Conservation (phyloP, 2,797 vertebrate genomes). For the Choloepus didactylus region DNA sequence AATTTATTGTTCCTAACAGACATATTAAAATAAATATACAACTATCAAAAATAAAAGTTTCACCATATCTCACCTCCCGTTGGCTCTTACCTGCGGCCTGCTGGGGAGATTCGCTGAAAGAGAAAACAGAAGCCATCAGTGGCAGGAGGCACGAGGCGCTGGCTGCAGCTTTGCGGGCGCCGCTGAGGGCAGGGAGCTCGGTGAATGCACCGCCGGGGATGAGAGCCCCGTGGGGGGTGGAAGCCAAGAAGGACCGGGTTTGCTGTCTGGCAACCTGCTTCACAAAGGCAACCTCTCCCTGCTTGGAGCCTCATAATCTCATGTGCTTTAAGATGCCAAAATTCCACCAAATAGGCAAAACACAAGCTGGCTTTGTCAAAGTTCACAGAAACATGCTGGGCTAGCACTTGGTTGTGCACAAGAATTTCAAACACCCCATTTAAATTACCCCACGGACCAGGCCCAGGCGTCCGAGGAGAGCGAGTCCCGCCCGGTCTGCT, state of each 20-base stretch:
- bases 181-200: too few relatives aligned
- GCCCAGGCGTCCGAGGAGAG: too few relatives aligned
- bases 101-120: slow-evolving; percentile 89
- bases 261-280: too few relatives aligned
- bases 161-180: not conserved
- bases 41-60: too few relatives aligned
- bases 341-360: slow-evolving; percentile 24
- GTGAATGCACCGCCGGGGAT: too few relatives aligned
- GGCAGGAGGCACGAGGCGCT: not conserved
- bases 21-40: too few relatives aligned
- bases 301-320: not conserved
- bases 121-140: slow-evolving; percentile 78
- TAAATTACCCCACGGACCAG: not conserved
- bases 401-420: slow-evolving; percentile 23
- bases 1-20: too few relatives aligned
- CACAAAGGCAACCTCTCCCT: not conserved
- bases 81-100: slow-evolving; percentile 88
- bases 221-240: too few relatives aligned
- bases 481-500: too few relatives aligned
- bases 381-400: not conserved
- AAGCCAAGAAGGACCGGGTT: too few relatives aligned
- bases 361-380: slow-evolving; percentile 24
- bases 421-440: slow-evolving; percentile 11
- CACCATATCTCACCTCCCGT: not conserved
- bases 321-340: slow-evolving; percentile 43